Evolutionary conservation across 2,888 invertebrate species (phyloP), one percentile per base, ranked within the genome.

Genomic region (Litoditis marina): DNA sequence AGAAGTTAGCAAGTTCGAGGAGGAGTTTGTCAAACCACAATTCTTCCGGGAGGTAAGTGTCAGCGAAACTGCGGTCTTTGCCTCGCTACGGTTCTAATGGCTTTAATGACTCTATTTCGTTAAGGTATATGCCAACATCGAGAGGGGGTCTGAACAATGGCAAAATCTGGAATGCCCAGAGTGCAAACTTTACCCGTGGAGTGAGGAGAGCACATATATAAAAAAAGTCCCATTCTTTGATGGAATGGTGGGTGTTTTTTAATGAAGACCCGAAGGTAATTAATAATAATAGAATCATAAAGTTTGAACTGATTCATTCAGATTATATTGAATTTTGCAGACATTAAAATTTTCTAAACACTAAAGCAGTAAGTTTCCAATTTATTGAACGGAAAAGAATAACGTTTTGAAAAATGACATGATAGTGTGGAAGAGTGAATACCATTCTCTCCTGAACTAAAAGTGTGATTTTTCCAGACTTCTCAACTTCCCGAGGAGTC

Each of bases 171-270:
- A 88, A 1, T 91, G 92, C 2, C 91, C 94, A 0, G 87, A 66
- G 25, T 70, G 90, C 8, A 88, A 89, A 81, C 86, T 94, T 25
- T 98, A 95, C 85, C 90, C 92, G 0, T 98, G 96, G 96, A 92
- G 92, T 77, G 78, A 83, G 0, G 86, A 86, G 60, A 95, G 94
- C 0, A 96, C 96, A 0, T 98, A 96, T 84, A 95, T 98, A 75
- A 94, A 94, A 85, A 88, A 87, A 70, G 96, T 96, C 0, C 96
- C 96, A 1, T 98, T 94, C 87, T 96, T 96, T 84, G 90, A 92
- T 47, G 87, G 87, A 46, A 91, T 94, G 89, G 90, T 89, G 49
- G 19, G 63, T 39, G n/a, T n/a, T n/a, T n/a, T n/a, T n/a, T n/a
- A n/a, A n/a, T n/a, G n/a, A n/a, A n/a, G n/a, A n/a, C n/a, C n/a